A percentile compares a stretch with the other conserved stretches of the same genome.
These are phyloP conservation scores for Polydrusus pterygomalis DNA, from an alignment of 2,888 invertebrate species.

Conservation along the genomic window DNA sequence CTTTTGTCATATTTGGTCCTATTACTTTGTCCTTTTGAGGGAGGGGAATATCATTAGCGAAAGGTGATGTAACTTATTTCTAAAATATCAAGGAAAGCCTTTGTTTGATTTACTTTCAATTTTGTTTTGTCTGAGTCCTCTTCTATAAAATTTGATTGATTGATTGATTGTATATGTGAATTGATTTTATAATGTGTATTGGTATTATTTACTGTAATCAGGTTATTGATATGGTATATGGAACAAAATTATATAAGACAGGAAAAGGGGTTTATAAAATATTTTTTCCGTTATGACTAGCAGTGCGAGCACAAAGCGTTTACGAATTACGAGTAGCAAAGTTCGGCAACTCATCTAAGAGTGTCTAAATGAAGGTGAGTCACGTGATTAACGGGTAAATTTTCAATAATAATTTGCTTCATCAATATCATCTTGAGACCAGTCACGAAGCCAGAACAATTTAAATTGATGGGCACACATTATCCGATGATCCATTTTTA, in stretches of 20 bases:
- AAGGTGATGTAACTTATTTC: slow-evolving; percentile 45
- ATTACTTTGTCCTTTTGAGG: slow-evolving; percentile 51
- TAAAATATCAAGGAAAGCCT: slow-evolving; percentile 30
- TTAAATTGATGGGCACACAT: no score
- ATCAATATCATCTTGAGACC: no score
- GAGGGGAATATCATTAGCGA: slow-evolving; percentile 52
- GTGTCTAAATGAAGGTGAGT: no score
- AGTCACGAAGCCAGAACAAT: no score
- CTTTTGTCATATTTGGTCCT: slow-evolving; percentile 53
- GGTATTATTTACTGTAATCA: slow-evolving; percentile 22
- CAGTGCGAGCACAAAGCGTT: no score
- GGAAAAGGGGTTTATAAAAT: no score
- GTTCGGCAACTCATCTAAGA: no score
- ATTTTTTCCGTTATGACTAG: no score
- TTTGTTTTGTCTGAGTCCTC: slow-evolving; percentile 37
- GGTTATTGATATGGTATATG: slow-evolving; percentile 19
- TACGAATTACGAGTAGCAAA: no score
- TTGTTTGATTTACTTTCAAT: slow-evolving; percentile 48
- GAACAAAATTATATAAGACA: background rate
- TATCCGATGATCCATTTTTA: no score
- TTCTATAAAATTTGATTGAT: slow-evolving; percentile 42
- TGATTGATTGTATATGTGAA: slow-evolving; percentile 34
- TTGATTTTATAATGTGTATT: slow-evolving; percentile 33
- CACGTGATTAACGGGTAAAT: no score
- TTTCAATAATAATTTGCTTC: no score